Conservation (phyloP, 2,888 invertebrate genomes). For the Malthinus seriepunctatus region DNA sequence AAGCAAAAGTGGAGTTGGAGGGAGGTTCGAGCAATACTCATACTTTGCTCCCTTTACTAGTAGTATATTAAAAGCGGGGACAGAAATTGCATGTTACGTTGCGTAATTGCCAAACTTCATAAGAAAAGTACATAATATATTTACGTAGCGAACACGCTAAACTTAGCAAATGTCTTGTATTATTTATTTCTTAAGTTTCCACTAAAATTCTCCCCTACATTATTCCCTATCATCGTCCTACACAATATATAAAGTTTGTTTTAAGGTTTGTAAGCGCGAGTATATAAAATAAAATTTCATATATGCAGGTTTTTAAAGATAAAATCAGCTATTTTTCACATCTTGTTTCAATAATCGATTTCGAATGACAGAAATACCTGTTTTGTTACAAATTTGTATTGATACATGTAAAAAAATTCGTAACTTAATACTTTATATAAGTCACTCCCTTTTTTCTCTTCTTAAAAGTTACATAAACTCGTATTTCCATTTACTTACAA, state of each 20-base stretch:
- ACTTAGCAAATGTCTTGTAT: not conserved
- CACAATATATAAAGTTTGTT: slow-evolving; percentile 6
- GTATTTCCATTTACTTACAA: not conserved
- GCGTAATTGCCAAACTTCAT: slow-evolving; percentile 37
- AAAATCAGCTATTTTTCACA: slow-evolving; percentile 27
- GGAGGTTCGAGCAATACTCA: slow-evolving; percentile 30
- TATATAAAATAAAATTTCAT: slow-evolving; percentile 23
- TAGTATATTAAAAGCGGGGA: slow-evolving; percentile 42
- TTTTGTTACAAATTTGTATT: slow-evolving; percentile 21
- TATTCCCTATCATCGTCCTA: not conserved
- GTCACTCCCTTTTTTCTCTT: too few relatives aligned
- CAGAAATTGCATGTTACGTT: slow-evolving; percentile 39
- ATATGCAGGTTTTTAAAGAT: slow-evolving; percentile 16
- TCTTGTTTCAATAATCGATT: slow-evolving; percentile 26
- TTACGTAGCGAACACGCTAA: slow-evolving; percentile 15
- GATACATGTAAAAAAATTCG: slow-evolving; percentile 11
- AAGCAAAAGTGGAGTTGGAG: slow-evolving; percentile 6
- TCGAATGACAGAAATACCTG: slow-evolving; percentile 27
- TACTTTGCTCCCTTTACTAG: slow-evolving; percentile 12
- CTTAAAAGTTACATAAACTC: not conserved
- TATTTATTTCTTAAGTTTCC: slow-evolving; percentile 14
- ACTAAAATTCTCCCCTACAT: not conserved
- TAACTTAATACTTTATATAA: too few relatives aligned
- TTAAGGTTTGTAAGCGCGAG: not conserved
- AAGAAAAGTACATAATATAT: slow-evolving; percentile 33